Base-by-base conservation (phyloP, 2,888 invertebrate genomes). In the Ormyrus thymus region DNA sequence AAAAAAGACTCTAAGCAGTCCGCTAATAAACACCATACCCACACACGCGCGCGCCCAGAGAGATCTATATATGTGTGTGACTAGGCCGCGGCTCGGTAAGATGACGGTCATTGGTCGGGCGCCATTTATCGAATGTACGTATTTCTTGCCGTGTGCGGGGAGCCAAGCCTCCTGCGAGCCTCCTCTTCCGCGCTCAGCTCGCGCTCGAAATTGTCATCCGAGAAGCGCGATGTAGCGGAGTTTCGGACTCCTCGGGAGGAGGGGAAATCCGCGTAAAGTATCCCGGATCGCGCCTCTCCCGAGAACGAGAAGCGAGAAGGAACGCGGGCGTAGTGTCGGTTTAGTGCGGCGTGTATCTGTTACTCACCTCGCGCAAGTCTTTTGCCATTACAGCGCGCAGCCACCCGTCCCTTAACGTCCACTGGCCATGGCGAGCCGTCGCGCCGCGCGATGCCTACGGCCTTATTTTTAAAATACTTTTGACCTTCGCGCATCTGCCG, bases 341-440 rank as follows among this genome's bases (percentile, higher is more conserved):
- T 29, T 29, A 4, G 29, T 4, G 29, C 29, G 29, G 29, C 29
- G 29, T 29, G 29, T 29, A 29, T 29, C 29, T 29, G 29, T 85
- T 88, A 93, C 94, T 94, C 93, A 94, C 94, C 94, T 93, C 93
- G 93, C 92, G 93, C 93, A 93, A 93, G 93, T 93, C 91, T 93
- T 94, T 93, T 94, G 94, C 94, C 94, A 94, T 94, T 93, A 94
- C 94, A 94, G 93, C 93, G 93, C 29, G 29, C 4, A 29, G 29
- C 93, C 93, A 93, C 93, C 93, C 93, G 93, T 93, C 93, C 93
- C 93, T 93, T 93, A 93, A 93, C 93, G 93, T 93, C 93, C 93
- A 93, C 93, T 93, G 93, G 93, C 92, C 92, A 92, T 93, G 87
- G 86, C 86, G 87, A 88, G 87, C 87, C 92, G 85, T 85, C 59